Base-by-base conservation (phyloP, 2,888 invertebrate species). In the Phymatocera aterrima region DNA sequence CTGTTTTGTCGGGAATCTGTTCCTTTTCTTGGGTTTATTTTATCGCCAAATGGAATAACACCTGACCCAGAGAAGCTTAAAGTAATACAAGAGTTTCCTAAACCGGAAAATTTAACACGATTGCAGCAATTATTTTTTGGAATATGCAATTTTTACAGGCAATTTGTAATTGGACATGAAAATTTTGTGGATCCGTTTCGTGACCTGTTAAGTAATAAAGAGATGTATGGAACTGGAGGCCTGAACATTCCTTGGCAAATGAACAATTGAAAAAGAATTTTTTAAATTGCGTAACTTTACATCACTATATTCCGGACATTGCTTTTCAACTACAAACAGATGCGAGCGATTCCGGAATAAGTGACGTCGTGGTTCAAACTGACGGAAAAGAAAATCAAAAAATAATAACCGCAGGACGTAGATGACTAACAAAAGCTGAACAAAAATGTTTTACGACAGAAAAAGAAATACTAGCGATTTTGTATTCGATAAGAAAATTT, bases 61-160 rank as follows among this genome's bases (percentile, higher is more conserved):
- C 57, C 80, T 54, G 77, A 82, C 57, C 78, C 79, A 68, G 78
- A 80, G 28, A 77, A 83, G 37, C 21, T 80, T 0, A 40, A 79
- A n/a, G 82, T 82, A 2, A 83, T 86, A 28, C 40, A 64, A 21
- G 70, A 83, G 0, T 84, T 83, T 78, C 81, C 82, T 18, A 46
- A 40, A 0, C 84, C 84, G 0, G 64, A 75, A 24, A 84, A 82
- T 28, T n/a, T 83, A 34, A 83, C 84, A 79, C 81, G 84, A 34
- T 46, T 85, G 15, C 68, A 83, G 40, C 65, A 48, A 43, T 1
- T 5, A 51, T 81, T 84, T 78, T 54, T 74, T 31, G 74, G 74
- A 15, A 3, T 74, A 4, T 74, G 74, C 18, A 74, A 70, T 48
- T 70, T 6, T 37, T 70, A 70, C 3, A 24, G 70, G 3, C 70